Evolutionary conservation across 92 coral and sea anemone genomes (phyloP), one percentile per base, ranked within the genome.

Genomic region (Parazoanthus swiftii): DNA sequence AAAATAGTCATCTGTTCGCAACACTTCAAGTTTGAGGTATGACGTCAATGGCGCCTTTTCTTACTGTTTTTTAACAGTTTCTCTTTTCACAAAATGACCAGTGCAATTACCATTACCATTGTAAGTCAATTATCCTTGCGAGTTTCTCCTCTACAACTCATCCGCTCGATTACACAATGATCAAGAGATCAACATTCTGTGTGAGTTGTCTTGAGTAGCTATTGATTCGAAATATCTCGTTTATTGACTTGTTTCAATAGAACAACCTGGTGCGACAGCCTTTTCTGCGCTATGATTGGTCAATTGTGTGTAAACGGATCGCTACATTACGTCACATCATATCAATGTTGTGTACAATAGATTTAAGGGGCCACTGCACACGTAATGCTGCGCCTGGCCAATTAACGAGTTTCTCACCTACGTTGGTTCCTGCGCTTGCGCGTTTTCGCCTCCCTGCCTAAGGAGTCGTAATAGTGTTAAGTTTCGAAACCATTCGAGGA

Each of bases 251-350:
- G 80, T 86, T 83, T 88, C 94, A 93, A 86, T 86, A 54, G 36
- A 79, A 90, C 94, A 92, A 93, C 96, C 98, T 86, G 98, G 77
- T 90, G 86, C 67, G 79, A 74, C 77, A 51, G 58, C 46, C 74
- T 88, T 90, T 26, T 37, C 58, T 43, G 91, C 39, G 77, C 75
- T 70, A 77, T 86, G 96, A 93, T 95, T 93, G 98, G 98, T 88
- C 76, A 42, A 25, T 65, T 37, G 88, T 54, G 90, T 90, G 93
- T 95, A 94, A 95, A 92, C 87, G 94, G 98, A 89, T 93, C 98
- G 94, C 89, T 90, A 88, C 92, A 95, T 95, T 95, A 95, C 98
- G 94, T 95, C 98, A 95, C 94, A 89, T 80, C 86, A 90, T 95
- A 93, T 91, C 91, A 93, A 95, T 95, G 93, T 92, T 89, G 94